Percentiles rank a stretch among this genome's conserved stretches.
phyloP scores from a whole-genome alignment of 2,797 vertebrate species.

The Todus mexicanus region DNA sequence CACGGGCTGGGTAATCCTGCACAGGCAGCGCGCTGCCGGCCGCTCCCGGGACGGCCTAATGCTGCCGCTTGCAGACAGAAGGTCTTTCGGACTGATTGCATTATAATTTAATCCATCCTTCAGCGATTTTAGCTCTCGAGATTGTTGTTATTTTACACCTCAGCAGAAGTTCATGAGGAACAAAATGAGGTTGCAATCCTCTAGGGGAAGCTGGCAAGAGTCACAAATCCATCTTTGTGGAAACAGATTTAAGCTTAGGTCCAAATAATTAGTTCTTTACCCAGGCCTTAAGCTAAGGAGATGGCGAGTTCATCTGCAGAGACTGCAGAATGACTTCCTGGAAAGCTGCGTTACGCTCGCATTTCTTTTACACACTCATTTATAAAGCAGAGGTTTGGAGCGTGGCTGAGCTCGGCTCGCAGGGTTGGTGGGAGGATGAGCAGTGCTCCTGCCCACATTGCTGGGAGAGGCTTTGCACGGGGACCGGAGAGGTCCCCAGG shows the following conservation, averaged over 20 bases:
- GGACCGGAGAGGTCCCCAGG: no score
- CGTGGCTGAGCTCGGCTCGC: not conserved
- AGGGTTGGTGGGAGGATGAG: not conserved
- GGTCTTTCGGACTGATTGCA: not conserved
- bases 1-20: not conserved
- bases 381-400: not conserved
- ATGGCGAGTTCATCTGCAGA: not conserved
- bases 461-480: not conserved
- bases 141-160: constrained; percentile 61
- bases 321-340: not conserved
- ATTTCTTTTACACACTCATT: not conserved
- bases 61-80: not conserved
- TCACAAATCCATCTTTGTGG: constrained; percentile 55
- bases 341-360: not conserved
- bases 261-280: constrained; percentile 46
- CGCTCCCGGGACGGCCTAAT: not conserved
- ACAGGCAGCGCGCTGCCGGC: not conserved
- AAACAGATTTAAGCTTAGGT: constrained; percentile 54
- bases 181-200: constrained; percentile 57
- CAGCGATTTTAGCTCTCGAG: constrained; percentile 19
- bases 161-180: constrained; percentile 55
- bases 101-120: constrained; percentile 60
- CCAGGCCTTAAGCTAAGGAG: constrained; percentile 20
- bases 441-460: not conserved
- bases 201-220: constrained; percentile 48